These are phyloP conservation scores for Hycleus cichorii DNA, from an alignment of 1,140 invertebrate genomes.

Conservation along the genomic window DNA sequence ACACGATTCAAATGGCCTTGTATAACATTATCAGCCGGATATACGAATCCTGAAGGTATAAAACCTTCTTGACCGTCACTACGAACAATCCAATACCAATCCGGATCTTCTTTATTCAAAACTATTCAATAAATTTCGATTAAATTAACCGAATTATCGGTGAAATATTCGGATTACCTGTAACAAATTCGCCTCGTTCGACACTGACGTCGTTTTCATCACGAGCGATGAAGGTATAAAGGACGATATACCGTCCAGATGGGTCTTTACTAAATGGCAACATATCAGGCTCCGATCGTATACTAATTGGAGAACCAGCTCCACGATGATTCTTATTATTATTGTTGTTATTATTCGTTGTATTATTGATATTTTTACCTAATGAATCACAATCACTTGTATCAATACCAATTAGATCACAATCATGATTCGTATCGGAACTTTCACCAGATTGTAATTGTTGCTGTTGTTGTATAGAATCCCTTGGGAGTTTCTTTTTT, in stretches of 20 bases:
- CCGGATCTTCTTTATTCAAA: constrained; percentile 85
- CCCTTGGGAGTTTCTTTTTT: constrained; percentile 78
- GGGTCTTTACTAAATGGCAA: constrained; percentile 89
- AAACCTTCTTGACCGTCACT: constrained; percentile 92
- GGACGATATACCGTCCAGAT: constrained; percentile 80
- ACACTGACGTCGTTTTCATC: constrained; percentile 94
- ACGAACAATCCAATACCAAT: constrained; percentile 92
- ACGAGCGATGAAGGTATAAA: constrained; percentile 86
- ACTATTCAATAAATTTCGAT: constrained; percentile 42
- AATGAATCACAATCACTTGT: constrained; percentile 41
- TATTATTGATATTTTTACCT: constrained; percentile 46
- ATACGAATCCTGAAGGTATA: constrained; percentile 91
- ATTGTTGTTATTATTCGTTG: constrained; percentile 8
- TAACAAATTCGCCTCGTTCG: constrained; percentile 88
- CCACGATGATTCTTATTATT: constrained; percentile 24
- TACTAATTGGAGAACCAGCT: constrained; percentile 51
- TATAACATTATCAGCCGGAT: constrained; percentile 74
- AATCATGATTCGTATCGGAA: constrained; percentile 34
- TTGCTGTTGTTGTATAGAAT: constrained; percentile 20
- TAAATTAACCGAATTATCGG: background rate
- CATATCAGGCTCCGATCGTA: constrained; percentile 60
- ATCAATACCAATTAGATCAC: constrained; percentile 36
- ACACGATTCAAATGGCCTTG: constrained; percentile 48
- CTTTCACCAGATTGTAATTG: constrained; percentile 32
- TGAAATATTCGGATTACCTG: constrained; percentile 39